phyloP scores from a whole-genome alignment of 2,888 invertebrate genomes.

The Eledona agricola region DNA sequence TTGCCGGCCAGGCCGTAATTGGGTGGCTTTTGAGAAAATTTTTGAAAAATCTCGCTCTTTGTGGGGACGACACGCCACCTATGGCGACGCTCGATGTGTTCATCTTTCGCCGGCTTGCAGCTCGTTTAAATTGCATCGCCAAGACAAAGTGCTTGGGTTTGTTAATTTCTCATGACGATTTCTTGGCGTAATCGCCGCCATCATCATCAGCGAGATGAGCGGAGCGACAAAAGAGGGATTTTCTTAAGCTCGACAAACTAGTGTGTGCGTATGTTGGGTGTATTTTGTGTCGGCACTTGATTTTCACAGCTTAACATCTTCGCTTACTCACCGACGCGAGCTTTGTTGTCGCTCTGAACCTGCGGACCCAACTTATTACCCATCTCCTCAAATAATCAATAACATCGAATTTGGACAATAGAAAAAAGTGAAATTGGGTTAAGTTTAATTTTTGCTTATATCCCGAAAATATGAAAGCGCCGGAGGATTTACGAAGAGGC shows the following conservation, averaged over 20 bases:
- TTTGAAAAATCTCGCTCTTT: no score
- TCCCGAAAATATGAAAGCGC: no score
- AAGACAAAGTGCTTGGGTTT: constrained; percentile 3
- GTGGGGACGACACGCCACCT: no score
- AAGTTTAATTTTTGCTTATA: no score
- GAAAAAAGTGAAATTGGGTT: no score
- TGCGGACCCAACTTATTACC: no score
- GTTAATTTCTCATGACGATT: constrained; percentile 20
- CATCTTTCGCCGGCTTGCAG: no score
- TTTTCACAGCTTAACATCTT: constrained; percentile 27
- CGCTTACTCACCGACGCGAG: no score
- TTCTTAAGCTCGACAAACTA: constrained; percentile 16
- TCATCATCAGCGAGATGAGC: constrained; percentile 24
- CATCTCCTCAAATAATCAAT: no score
- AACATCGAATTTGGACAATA: no score
- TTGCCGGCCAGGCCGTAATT: constrained; percentile 3
- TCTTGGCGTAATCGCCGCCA: constrained; percentile 15
- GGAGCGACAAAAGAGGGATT: constrained; percentile 22
- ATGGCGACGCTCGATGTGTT: neutral
- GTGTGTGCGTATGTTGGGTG: constrained; percentile 13
- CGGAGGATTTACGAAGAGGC: no score
- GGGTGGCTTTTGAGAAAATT: constrained; percentile 5
- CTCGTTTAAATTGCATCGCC: neutral
- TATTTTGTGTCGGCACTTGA: constrained; percentile 30
- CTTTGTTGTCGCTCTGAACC: no score